Base-by-base conservation (phyloP, 2,797 vertebrate species). In the Phrynocephalus guinanensis region DNA sequence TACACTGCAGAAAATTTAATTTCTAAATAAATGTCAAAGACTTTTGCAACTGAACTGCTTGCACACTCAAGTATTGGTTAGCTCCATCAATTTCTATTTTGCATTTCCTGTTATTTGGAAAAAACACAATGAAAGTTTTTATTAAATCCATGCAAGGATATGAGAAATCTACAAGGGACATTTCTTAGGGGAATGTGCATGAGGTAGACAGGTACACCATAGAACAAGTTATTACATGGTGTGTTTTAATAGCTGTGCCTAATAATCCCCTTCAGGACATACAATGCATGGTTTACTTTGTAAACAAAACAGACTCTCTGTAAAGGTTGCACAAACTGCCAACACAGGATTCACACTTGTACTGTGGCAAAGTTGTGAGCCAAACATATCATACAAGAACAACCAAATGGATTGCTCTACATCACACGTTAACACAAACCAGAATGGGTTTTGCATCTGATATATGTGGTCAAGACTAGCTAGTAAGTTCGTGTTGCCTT, bases 121-220 rank as follows among this genome's bases (percentile, higher is more conserved):
- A 26, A 15, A 81, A 44, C 33, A 26, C n/a, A 79, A 26, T 18
- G 24, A 66, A 20, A 26, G 11, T 72, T 82, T 82, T 66, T 82
- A 56, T 56, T 82, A 11, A 50, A 67, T 73, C 28, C n/a, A 3
- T n/a, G 2, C 28, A 76, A 68, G 22, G 50, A 60, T 87, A 83
- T n/a, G 48, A 71, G 66, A 78, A 87, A 68, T 83, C 60, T 77
- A 33, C 44, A 82, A 77, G n/a, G 80, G 48, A 44, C n/a, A 50
- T 77, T 22, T 77, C 6, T 68, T 68, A 50, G 18, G 9, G 48
- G 66, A 68, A 66, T 50, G 30, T 16, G 72, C 24, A 33, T 6
- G 30, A 66, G 11, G 67, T 15, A 48, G 48, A 3, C 20, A 22
- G 3, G 20, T 16, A 76, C 10, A 56, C 48, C 66, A 87, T 48